phyloP scores from a whole-genome alignment of 2,113 vertebrate species.

The Anoplopoma fimbria region DNA sequence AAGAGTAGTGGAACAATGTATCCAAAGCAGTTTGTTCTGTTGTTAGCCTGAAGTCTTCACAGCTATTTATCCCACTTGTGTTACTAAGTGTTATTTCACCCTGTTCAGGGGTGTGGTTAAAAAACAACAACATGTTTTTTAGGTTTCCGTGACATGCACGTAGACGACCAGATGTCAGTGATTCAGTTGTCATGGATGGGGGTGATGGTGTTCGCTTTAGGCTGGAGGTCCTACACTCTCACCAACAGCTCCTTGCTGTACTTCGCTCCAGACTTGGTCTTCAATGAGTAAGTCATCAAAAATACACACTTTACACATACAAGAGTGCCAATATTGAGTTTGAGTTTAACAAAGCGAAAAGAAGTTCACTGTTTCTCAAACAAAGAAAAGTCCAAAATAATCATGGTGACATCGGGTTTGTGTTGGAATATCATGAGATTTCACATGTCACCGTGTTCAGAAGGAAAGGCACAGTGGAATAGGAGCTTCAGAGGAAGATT shows the following conservation, averaged over 20 bases:
- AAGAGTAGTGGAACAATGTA: not conserved
- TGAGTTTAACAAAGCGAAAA: not conserved
- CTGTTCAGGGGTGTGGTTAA: not conserved
- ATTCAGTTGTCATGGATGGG: constrained; percentile 99
- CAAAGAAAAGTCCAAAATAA: constrained; percentile 11
- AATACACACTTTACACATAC: not conserved
- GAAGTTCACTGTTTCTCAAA: constrained; percentile 7
- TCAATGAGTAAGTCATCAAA: constrained; percentile 93
- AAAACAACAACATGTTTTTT: not conserved
- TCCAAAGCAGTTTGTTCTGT: not conserved
- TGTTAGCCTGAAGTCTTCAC: not conserved
- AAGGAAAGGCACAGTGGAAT: constrained; percentile 25
- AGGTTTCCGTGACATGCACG: constrained; percentile 94
- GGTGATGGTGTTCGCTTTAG: constrained; percentile 96
- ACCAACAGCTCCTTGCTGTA: constrained; percentile 96
- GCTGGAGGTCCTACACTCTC: constrained; percentile 95
- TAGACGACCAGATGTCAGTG: constrained; percentile 97
- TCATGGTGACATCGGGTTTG: constrained; percentile 10
- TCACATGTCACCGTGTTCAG: constrained; percentile 39
- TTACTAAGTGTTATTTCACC: not conserved
- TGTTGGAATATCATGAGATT: constrained; percentile 21
- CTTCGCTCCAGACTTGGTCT: constrained; percentile 96
- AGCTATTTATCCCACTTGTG: not conserved
- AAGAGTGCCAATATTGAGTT: not conserved
- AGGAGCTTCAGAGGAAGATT: constrained; percentile 39